Percentiles rank a stretch among this genome's conserved stretches.
These are phyloP conservation scores for Cossypha caffra DNA, from an alignment of 2,797 vertebrate genomes.

Conservation along the genomic window DNA sequence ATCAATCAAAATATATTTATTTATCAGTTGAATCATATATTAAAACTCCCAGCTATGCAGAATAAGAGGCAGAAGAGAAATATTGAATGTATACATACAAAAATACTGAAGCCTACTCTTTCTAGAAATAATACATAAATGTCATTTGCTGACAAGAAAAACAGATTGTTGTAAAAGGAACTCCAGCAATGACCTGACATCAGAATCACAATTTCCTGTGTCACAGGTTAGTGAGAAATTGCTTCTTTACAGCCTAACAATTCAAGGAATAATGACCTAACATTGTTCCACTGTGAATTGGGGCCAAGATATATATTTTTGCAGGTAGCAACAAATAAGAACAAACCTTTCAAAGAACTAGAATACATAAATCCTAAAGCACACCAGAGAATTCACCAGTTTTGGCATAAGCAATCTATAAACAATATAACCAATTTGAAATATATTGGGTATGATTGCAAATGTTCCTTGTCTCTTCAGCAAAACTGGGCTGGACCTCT, in stretches of 20 bases:
- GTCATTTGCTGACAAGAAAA: conserved; percentile 51
- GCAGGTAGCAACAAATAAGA: conserved; percentile 77
- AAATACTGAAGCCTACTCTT: conserved; percentile 50
- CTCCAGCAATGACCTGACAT: conserved; percentile 49
- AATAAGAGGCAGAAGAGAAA: conserved; percentile 51
- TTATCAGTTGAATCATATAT: conserved; percentile 41
- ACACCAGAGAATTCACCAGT: conserved; percentile 62
- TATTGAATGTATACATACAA: conserved; percentile 29
- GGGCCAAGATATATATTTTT: conserved; percentile 76
- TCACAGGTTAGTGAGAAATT: conserved; percentile 71
- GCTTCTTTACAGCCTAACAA: conserved; percentile 76
- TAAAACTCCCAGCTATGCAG: conserved; percentile 36
- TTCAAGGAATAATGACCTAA: conserved; percentile 76
- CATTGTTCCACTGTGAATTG: conserved; percentile 76
- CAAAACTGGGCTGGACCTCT: not conserved
- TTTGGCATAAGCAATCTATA: conserved; percentile 76
- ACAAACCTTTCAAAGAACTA: conserved; percentile 66
- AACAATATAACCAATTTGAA: conserved; percentile 66
- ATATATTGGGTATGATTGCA: conserved; percentile 46
- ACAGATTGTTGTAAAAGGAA: conserved; percentile 58
- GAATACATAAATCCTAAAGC: conserved; percentile 74
- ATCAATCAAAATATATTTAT: conserved; percentile 54
- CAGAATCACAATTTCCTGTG: conserved; percentile 51
- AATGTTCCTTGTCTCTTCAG: conserved; percentile 41
- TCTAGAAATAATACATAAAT: conserved; percentile 54